phyloP scores from a whole-genome alignment of 2,888 invertebrate species.

The Eutolmus rufibarbis region DNA sequence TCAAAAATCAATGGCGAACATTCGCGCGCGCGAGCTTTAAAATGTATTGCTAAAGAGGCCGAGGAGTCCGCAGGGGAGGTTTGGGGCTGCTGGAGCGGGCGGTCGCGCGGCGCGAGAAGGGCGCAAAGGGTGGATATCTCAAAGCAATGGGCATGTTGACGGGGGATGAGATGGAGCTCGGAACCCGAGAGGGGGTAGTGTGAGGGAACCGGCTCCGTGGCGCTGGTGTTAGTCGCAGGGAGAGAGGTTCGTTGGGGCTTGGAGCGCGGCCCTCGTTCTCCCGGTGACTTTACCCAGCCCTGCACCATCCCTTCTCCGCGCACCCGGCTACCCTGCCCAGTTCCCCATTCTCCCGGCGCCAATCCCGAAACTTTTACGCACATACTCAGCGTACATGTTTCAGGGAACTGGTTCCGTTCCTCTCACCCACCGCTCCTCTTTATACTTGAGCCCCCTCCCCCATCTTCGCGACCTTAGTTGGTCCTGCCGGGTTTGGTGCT shows the following conservation, averaged over 20 bases:
- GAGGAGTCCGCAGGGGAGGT: not conserved
- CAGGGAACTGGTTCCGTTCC: not conserved
- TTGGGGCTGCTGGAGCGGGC: not conserved
- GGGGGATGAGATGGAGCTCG: not conserved
- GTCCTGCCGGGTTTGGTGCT: not conserved
- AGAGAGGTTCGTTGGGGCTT: not conserved
- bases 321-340: not conserved
- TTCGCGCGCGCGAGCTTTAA: slow-evolving; percentile 52
- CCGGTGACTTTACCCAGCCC: not conserved
- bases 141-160: not conserved
- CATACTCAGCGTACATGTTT: slow-evolving; percentile 35
- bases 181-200: not conserved
- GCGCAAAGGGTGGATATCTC: not conserved
- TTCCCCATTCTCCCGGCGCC: slow-evolving; percentile 7
- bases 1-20: slow-evolving; percentile 53
- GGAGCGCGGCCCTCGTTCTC: not conserved
- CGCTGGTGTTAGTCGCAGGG: slow-evolving; percentile 2
- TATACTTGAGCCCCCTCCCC: not conserved
- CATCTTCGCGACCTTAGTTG: not conserved
- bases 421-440: not conserved
- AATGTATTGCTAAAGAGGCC: slow-evolving; percentile 33
- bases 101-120: not conserved
- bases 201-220: not conserved
- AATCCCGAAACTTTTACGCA: slow-evolving; percentile 30
- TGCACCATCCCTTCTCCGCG: not conserved